Base-by-base conservation (phyloP, 2,797 vertebrate genomes). In the Chiroxiphia lanceolata region DNA sequence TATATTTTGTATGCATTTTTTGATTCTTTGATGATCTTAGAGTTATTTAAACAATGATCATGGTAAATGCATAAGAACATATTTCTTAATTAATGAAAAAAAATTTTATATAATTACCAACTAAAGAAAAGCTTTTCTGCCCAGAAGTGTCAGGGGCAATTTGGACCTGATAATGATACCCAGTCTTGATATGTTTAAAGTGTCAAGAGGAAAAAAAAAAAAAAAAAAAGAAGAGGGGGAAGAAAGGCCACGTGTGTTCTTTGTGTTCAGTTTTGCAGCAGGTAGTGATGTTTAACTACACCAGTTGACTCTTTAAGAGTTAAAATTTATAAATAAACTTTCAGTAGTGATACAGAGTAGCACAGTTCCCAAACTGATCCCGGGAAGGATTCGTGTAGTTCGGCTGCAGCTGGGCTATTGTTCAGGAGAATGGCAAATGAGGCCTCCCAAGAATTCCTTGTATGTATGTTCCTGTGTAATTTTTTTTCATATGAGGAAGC, bases 351-450 rank as follows among this genome's bases (percentile, higher is more conserved):
- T 23, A 42, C 25, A 74, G 86, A 78, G 79, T 76, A 83, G n/a
- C 45, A 48, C 8, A 4, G 31, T 72, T 96, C 97, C 95, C 85
- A 95, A 94, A 86, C 51, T 98, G 98, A 98, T 98, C 97, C 97
- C 96, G 92, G 96, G 96, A 98, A 96, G 98, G 98, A 97, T 97
- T 98, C 94, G 96, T 97, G 91, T 97, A 95, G 94, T 97, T 96
- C 95, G 89, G 82, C 96, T 97, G 97, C 97, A 98, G 98, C 98
- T 98, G 97, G 93, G 79, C 97, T 97, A 93, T 98, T 98, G 97
- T 98, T 95, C 71, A 83, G 83, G 65, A 90, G 64, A 91, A 72
- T 89, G 56, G 80, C 61, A 82, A 92, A 89, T 94, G 88, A 97
- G 95, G 95, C 92, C 96, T 96, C 95, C 95, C 38, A 89, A 96